phyloP scores from a whole-genome alignment of 2,888 invertebrate genomes.

The Dasysyrphus tricinctus region DNA sequence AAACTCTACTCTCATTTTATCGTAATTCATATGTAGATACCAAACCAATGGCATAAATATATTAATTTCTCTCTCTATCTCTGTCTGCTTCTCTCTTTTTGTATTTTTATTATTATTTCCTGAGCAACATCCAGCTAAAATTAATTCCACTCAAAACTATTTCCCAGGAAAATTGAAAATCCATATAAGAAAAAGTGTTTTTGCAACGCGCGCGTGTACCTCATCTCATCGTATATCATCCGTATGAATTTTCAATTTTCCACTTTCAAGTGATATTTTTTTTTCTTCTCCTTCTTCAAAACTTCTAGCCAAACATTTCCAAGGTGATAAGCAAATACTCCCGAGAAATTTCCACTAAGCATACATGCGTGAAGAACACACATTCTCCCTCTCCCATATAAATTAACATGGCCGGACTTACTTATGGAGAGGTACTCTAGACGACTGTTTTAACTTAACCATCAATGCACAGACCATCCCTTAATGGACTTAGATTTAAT shows the following conservation, averaged over 20 bases:
- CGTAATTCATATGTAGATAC: no score
- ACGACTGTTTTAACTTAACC: not conserved
- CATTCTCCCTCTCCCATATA: not conserved
- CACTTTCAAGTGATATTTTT: not conserved
- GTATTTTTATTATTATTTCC: not conserved
- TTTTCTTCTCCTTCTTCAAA: not conserved
- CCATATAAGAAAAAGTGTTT: not conserved
- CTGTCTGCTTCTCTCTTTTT: not conserved
- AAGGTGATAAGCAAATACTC: conserved; percentile 44
- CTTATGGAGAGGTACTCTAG: not conserved
- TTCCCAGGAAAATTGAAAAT: not conserved
- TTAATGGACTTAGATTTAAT: no score
- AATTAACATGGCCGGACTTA: not conserved
- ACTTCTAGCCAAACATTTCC: conserved; percentile 10
- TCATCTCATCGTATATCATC: not conserved
- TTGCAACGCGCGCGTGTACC: not conserved
- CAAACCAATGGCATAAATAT: no score
- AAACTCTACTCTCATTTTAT: no score
- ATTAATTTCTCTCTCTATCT: no score
- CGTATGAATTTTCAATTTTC: conserved; percentile 34
- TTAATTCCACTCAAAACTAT: conserved; percentile 13
- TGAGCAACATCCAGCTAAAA: not conserved
- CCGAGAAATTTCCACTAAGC: conserved; percentile 32
- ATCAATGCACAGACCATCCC: no score
- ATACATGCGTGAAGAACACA: conserved; percentile 54